A percentile compares a stretch with the other conserved stretches of the same genome.
Conservation (phyloP, 1,140 invertebrate genomes). For the Papilio aristodemus region DNA sequence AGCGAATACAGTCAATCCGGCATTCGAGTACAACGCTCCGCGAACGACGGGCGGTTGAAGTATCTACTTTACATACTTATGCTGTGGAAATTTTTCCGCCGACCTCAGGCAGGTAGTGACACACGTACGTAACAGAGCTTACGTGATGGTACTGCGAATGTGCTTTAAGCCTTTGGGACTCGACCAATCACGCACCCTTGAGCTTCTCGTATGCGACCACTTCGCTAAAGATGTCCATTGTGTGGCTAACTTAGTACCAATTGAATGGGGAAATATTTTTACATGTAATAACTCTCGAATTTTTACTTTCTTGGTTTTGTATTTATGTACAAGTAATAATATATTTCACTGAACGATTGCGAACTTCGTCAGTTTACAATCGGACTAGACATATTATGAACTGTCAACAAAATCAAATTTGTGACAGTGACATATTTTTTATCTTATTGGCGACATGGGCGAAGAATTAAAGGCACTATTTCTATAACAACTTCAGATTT, state of each 20-base stretch:
- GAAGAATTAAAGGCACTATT: too few species aligned
- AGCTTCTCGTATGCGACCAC: constrained; percentile 38
- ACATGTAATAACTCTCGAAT: constrained; percentile 3
- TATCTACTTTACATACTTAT: constrained; percentile 47
- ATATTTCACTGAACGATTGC: too few species aligned
- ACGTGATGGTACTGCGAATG: constrained; percentile 51
- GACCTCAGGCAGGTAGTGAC: constrained; percentile 37
- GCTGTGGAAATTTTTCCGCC: constrained; percentile 35
- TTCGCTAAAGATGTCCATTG: constrained; percentile 38
- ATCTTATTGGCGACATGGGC: too few species aligned
- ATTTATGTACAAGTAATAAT: neutral
- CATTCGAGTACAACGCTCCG: neutral
- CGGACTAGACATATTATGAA: too few species aligned
- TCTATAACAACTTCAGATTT: too few species aligned
- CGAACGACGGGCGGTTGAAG: constrained; percentile 20
- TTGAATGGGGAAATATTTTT: constrained; percentile 13
- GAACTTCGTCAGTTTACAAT: too few species aligned
- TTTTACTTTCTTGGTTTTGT: neutral
- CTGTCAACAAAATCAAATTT: too few species aligned
- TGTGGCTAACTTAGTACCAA: constrained; percentile 3
- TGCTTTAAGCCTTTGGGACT: constrained; percentile 46
- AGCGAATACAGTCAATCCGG: constrained; percentile 28
- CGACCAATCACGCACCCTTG: constrained; percentile 46
- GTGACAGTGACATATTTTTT: too few species aligned
- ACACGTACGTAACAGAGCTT: constrained; percentile 50